Evolutionary conservation across 1,140 invertebrate genomes (phyloP).

Genomic region (Stenopsyche tienmushanensis): DNA sequence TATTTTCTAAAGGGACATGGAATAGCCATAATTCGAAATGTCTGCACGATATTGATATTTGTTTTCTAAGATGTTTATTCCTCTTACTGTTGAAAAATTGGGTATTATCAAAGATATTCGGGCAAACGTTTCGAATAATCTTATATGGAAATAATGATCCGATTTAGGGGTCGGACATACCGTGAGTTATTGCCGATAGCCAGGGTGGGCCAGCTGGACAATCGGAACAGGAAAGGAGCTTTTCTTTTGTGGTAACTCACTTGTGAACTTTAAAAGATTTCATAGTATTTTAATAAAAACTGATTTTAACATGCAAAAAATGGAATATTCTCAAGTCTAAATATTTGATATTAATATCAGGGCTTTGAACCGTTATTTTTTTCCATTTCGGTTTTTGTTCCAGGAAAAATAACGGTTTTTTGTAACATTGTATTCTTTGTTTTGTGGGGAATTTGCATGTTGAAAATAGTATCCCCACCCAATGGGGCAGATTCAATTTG

Average conservation of each 20-base stretch:
- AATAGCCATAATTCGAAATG: no score
- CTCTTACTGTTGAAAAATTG: slow-evolving; percentile 26
- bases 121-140: slow-evolving; percentile 31
- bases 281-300: not conserved
- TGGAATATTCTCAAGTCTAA: not conserved
- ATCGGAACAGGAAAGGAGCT: slow-evolving; percentile 21
- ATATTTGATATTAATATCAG: no score
- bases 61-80: slow-evolving; percentile 22
- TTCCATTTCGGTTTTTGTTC: not conserved
- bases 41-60: slow-evolving; percentile 16
- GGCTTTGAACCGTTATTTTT: no score
- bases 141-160: slow-evolving; percentile 34
- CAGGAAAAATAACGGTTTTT: no score
- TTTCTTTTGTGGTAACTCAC: slow-evolving; percentile 10
- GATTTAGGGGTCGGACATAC: slow-evolving; percentile 28
- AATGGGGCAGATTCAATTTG: no score
- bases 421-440: no score
- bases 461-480: no score
- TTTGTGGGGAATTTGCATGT: no score
- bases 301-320: no score
- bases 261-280: not conserved
- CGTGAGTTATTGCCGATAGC: slow-evolving; percentile 23
- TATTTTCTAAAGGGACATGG: no score
- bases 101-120: slow-evolving; percentile 27
- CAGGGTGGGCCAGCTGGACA: slow-evolving; percentile 5